Evolutionary conservation across 2,888 invertebrate species (phyloP), one percentile per base, ranked within the genome.

Genomic region (Pyrgus malvae): DNA sequence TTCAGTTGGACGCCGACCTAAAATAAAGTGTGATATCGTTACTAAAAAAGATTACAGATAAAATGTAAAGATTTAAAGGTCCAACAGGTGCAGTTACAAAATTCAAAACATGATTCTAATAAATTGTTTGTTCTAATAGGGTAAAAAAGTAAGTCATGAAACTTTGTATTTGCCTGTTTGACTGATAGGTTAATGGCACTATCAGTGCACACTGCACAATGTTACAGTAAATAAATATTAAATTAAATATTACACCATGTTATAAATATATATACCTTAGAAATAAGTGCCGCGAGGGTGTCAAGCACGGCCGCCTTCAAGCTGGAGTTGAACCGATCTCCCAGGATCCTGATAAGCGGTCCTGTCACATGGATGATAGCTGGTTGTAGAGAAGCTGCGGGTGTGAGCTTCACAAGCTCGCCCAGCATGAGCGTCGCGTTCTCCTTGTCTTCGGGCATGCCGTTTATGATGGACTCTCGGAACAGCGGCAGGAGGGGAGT

Each of bases 331-430:
- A 98, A 99, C 58, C 99, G 92, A 83, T 98, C 98, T 7, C 99
- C 99, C 48, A 99, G 93, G 78, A 99, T 98, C 70, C 99, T 93
- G 86, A 99, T 99, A 60, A 99, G 92, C 0, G 99, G 99, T 0
- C 99, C 99, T 3, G 99, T 99, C 69, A 99, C 97, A 78, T 98
- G 96, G 58, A 99, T 96, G 2, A 99, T 99, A 44, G 98, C 98
- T 0, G 98, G 96, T 80, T 98, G 98, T 54, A 99, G 88, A 3
- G 98, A 97, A 48, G 94, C 92, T 0, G 98, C 93, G 62, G 95
- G 96, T 4, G 98, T 98, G 57, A 96, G 87, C 70, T 92, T 92
- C 72, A 98, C 97, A 11, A 97, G 93, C 77, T 94, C 94, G 48
- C 95, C 95, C 67, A 99, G 89, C 61, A 98, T 98, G 74, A 96